Percentiles rank a stretch among this genome's conserved stretches.
Conservation (phyloP, 2,888 invertebrate genomes). For the Ectemnius lituratus region DNA sequence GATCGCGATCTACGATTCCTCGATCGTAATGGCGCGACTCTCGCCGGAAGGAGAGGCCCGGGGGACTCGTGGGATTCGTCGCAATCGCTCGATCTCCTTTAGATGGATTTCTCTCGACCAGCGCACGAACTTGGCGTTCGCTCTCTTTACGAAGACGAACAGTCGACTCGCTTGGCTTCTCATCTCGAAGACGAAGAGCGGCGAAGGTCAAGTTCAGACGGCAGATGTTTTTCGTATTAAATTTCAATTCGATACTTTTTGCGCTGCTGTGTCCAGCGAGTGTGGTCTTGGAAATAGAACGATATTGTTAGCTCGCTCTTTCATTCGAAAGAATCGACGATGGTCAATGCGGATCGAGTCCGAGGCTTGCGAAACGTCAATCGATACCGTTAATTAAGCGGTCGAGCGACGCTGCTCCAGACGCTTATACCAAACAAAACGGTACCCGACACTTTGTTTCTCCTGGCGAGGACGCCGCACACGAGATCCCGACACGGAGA, state of each 20-base stretch:
- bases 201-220: not conserved
- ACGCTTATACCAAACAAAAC: conserved; percentile 7
- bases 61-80: conserved; percentile 39
- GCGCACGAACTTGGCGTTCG: too few relatives aligned
- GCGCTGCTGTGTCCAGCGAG: not conserved
- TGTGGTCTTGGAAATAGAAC: not conserved
- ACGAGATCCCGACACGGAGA: not conserved
- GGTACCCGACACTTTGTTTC: conserved; percentile 9
- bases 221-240: conserved; percentile 1
- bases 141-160: too few relatives aligned
- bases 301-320: too few relatives aligned
- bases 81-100: conserved; percentile 29
- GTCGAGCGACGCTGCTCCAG: not conserved
- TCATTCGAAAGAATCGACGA: too few relatives aligned
- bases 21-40: conserved; percentile 20
- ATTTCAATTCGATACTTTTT: conserved; percentile 5
- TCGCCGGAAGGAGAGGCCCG: conserved; percentile 29
- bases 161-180: too few relatives aligned
- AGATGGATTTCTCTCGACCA: conserved; percentile 12
- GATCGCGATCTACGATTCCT: conserved; percentile 45
- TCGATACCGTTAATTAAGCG: conserved; percentile 8
- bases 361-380: not conserved
- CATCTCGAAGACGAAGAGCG: too few relatives aligned
- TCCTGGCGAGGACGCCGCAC: conserved; percentile 2
- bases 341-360: not conserved